A percentile compares a stretch with the other conserved stretches of the same genome.
Conservation (phyloP, 2,113 vertebrate species). For the Sigmodon hispidus region DNA sequence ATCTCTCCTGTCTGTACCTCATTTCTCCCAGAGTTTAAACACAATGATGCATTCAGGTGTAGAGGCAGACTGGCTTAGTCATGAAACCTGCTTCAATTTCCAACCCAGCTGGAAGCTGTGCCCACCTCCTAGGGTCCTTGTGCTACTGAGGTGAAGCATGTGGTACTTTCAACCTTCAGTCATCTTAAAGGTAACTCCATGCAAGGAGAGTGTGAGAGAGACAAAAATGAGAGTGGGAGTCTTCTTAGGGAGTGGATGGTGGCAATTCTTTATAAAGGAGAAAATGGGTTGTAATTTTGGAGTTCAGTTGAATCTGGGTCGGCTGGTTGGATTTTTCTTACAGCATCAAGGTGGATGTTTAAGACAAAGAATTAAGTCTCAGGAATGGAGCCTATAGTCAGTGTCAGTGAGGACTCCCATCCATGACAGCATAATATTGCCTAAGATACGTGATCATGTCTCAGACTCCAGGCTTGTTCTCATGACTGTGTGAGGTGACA, state of each 20-base stretch:
- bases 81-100: background rate
- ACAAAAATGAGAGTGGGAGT: background rate
- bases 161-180: background rate
- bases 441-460: fast-evolving
- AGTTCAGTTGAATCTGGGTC: background rate
- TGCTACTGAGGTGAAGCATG: background rate
- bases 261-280: too few relatives aligned
- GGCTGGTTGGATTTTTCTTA: background rate
- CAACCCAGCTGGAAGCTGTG: background rate
- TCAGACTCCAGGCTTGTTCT: too few relatives aligned
- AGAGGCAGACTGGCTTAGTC: background rate
- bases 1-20: background rate
- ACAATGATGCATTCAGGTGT: background rate
- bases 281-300: background rate
- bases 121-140: background rate
- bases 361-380: background rate
- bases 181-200: background rate
- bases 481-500: background rate
- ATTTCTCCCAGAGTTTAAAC: background rate
- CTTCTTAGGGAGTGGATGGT: background rate
- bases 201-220: background rate
- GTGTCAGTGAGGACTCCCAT: background rate
- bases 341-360: background rate
- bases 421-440: fast-evolving
- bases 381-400: background rate